Percentiles rank a stretch among this genome's conserved stretches.
Conservation (phyloP, 2,888 invertebrate genomes). For the Limulus polyphemus region DNA sequence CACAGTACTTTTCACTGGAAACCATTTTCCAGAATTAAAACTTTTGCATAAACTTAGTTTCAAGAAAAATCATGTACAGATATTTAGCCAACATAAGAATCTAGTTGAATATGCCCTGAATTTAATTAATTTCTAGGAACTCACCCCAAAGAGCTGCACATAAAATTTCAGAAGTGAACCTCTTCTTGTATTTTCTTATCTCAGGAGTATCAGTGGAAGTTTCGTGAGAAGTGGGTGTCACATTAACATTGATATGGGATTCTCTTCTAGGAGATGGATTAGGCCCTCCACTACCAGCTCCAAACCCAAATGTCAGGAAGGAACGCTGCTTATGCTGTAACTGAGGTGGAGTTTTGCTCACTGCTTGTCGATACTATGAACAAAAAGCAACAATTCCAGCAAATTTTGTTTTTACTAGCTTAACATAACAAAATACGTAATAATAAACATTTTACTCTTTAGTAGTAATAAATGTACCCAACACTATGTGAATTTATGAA, state of each 20-base stretch:
- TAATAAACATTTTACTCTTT: too few relatives aligned
- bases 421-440: too few relatives aligned
- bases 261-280: conserved; percentile 40
- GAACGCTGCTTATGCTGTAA: conserved; percentile 94
- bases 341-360: conserved; percentile 38
- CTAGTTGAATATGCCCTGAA: too few relatives aligned
- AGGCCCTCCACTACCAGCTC: conserved; percentile 40
- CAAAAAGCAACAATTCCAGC: too few relatives aligned
- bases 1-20: too few relatives aligned
- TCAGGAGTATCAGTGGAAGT: conserved; percentile 72
- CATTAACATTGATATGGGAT: conserved; percentile 92
- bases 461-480: too few relatives aligned
- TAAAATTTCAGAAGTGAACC: conserved; percentile 97
- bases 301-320: conserved; percentile 96
- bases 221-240: conserved; percentile 74
- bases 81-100: too few relatives aligned
- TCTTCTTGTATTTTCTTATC: conserved; percentile 97
- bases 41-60: too few relatives aligned
- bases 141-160: conserved; percentile 93
- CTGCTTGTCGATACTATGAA: conserved; percentile 3
- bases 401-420: too few relatives aligned
- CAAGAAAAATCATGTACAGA: too few relatives aligned
- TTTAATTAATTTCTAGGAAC: not conserved
- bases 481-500: too few relatives aligned
- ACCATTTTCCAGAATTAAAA: too few relatives aligned